phyloP scores from a whole-genome alignment of 2,888 invertebrate genomes.

The Drosophila niveifrons region DNA sequence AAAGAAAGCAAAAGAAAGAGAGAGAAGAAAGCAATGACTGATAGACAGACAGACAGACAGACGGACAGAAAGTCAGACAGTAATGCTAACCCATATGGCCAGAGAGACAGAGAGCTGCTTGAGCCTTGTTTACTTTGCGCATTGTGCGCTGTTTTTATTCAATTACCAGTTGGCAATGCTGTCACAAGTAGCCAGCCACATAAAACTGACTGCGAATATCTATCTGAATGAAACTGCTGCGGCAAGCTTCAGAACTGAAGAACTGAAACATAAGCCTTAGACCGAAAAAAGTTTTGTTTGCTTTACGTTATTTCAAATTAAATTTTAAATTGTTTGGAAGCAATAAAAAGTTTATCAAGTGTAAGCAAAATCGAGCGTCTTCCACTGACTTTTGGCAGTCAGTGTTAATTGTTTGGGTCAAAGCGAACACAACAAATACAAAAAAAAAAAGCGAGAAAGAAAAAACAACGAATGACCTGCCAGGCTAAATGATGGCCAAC shows the following conservation, averaged over 20 bases:
- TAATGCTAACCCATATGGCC: slow-evolving; percentile 43
- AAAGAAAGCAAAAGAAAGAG: neutral
- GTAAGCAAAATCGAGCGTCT: slow-evolving; percentile 54
- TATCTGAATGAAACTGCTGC: too few species aligned
- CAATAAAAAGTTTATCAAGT: slow-evolving; percentile 81
- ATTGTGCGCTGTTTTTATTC: slow-evolving; percentile 71
- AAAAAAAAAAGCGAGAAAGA: slow-evolving; percentile 23
- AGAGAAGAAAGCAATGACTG: neutral
- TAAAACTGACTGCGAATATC: slow-evolving; percentile 24
- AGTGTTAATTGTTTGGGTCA: slow-evolving; percentile 68
- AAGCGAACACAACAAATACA: neutral
- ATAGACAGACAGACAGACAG: too few species aligned
- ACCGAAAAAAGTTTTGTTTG: neutral
- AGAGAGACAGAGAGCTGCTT: slow-evolving; percentile 16
- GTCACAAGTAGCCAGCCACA: slow-evolving; percentile 34
- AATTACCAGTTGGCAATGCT: slow-evolving; percentile 66
- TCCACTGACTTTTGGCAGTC: slow-evolving; percentile 62
- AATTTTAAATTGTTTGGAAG: slow-evolving; percentile 79
- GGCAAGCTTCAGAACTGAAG: neutral
- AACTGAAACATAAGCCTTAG: slow-evolving; percentile 7
- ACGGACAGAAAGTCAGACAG: neutral
- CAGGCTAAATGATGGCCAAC: slow-evolving; percentile 47
- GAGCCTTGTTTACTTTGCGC: slow-evolving; percentile 56
- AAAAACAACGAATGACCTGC: slow-evolving; percentile 43
- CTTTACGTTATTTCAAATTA: slow-evolving; percentile 55